Conservation (phyloP, 2,888 invertebrate genomes). For the Drosophila suboccidentalis region DNA sequence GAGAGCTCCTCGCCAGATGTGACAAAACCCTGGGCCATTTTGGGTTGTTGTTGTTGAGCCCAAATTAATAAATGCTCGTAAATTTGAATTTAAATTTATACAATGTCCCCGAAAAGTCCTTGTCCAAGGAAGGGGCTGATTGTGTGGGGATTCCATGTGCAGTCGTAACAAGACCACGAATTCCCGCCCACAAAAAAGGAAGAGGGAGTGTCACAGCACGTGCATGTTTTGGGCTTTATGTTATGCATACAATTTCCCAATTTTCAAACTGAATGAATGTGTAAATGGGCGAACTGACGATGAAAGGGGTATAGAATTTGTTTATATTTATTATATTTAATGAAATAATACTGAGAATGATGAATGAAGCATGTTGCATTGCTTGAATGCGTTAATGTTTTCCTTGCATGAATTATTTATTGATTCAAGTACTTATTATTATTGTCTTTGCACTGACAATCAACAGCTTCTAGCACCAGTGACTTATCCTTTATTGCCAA, state of each 20-base stretch:
- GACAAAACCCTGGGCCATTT: conserved; percentile 54
- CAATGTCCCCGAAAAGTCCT: conserved; percentile 43
- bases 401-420: conserved; percentile 3
- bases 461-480: conserved; percentile 91
- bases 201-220: conserved; percentile 45
- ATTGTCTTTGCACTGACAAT: not conserved
- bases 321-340: conserved; percentile 42
- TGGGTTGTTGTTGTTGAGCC: conserved; percentile 55
- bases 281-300: conserved; percentile 14
- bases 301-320: conserved; percentile 15
- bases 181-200: not conserved
- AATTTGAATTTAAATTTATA: conserved; percentile 77
- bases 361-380: conserved; percentile 7
- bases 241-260: conserved; percentile 55
- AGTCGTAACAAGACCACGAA: conserved; percentile 13
- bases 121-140: not conserved
- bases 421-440: not conserved
- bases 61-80: conserved; percentile 73
- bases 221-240: conserved; percentile 49
- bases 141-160: not conserved
- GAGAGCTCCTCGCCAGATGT: conserved; percentile 24
- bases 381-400: conserved; percentile 7
- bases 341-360: conserved; percentile 13
- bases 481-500: conserved; percentile 90
- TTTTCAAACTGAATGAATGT: conserved; percentile 28